Conservation (phyloP, 2,113 vertebrate genomes). For the Eulemur macaco region DNA sequence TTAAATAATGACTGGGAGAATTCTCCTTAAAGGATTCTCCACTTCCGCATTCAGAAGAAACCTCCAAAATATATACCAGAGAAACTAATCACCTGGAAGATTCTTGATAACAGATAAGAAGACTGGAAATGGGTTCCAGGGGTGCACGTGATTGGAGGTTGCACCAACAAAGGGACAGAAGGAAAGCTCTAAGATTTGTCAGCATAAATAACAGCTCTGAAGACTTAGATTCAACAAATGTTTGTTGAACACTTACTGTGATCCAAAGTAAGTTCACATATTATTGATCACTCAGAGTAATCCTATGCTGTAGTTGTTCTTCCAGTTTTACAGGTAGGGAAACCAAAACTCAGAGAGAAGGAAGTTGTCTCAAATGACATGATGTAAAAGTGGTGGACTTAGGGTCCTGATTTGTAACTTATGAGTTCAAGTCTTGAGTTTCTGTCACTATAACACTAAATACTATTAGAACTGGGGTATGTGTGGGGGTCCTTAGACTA, state of each 20-base stretch:
- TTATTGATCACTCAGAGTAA: not conserved
- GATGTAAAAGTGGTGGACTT: not conserved
- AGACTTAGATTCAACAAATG: not conserved
- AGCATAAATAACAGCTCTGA: not conserved
- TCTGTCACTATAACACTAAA: not conserved
- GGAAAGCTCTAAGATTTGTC: not conserved
- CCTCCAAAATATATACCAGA: not conserved
- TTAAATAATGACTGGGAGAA: not conserved
- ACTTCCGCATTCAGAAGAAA: not conserved
- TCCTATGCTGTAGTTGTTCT: not conserved
- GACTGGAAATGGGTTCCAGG: not conserved
- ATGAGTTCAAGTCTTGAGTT: not conserved
- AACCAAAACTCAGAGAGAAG: not conserved
- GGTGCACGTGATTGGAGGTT: not conserved
- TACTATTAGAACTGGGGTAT: not conserved
- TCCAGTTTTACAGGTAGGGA: not conserved
- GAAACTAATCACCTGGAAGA: not conserved
- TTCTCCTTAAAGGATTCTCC: not conserved
- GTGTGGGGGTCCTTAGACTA: not conserved
- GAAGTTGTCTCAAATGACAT: not conserved
- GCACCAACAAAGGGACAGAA: not conserved
- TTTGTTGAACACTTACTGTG: not conserved
- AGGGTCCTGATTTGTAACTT: not conserved
- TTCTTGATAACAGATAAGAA: not conserved
- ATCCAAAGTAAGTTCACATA: not conserved